Evolutionary conservation across 1,140 invertebrate species (phyloP), one percentile per base, ranked within the genome.

Genomic region (Euura lappo): DNA sequence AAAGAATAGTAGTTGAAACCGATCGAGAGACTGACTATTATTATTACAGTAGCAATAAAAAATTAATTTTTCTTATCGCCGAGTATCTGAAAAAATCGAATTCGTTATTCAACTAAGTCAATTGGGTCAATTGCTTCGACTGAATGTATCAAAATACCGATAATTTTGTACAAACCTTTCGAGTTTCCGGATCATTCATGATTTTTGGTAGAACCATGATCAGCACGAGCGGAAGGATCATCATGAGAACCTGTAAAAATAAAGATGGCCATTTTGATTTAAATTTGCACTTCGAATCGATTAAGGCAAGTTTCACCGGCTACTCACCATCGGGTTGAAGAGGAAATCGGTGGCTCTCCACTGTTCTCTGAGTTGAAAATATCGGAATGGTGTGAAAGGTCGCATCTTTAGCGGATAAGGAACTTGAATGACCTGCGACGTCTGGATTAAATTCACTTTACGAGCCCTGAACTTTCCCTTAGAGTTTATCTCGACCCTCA

Each of bases 111-210:
- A 28, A 28, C 28, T 28, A 28, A 28, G 28, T 28, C 28, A 28
- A 28, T 28, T 28, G 28, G 28, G 28, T 28, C 28, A 28, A 28
- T 28, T 28, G 28, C 28, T 28, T 28, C 28, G 28, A 28, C 28
- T 28, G 28, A 28, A 28, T 28, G 28, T 28, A 28, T 28, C 28
- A 28, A 28, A 28, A 28, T 28, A 28, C 28, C 1, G 28, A 28
- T 28, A 28, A 1, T 1, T 28, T 28, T 28, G 28, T 28, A 28
- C 71, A 72, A 86, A 93, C 92, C 88, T 91, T 97, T 91, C 91
- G 95, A 2, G 97, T 96, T 86, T 99, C 97, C 66, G 96, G 96
- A 88, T 99, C 97, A 84, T 97, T 98, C 92, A 99, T 96, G 90
- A 99, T 93, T 87, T 98, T 98, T 7, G 98, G 97, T 78, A 99